Evolutionary conservation across 2,113 vertebrate genomes (phyloP).

Genomic region (Sciurus niger): DNA sequence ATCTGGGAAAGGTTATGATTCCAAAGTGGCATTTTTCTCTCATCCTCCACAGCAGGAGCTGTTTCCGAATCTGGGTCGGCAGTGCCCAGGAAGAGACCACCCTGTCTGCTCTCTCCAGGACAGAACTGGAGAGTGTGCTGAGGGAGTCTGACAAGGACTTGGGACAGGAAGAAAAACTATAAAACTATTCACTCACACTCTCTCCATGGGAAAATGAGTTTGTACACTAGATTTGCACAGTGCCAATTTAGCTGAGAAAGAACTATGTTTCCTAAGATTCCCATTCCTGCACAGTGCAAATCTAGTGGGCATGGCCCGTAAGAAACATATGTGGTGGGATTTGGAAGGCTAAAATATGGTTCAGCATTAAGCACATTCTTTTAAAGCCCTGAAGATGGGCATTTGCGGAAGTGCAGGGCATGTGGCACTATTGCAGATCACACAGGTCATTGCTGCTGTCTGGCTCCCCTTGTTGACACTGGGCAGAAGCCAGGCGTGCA

Average conservation of each 20-base stretch:
- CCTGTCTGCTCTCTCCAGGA: no score
- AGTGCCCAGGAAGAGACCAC: background rate
- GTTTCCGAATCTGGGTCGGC: background rate
- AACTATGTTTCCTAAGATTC: background rate
- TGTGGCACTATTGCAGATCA: no score
- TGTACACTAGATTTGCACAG: no score
- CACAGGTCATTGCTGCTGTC: background rate
- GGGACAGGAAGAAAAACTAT: background rate
- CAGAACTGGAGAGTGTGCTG: background rate
- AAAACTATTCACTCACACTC: background rate
- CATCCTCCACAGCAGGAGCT: background rate
- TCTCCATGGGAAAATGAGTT: background rate
- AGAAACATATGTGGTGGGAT: background rate
- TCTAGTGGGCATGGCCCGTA: background rate
- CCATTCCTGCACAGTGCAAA: no score
- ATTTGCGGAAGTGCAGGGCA: fast-evolving
- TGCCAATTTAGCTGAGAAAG: background rate
- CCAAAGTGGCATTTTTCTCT: constrained; percentile 61
- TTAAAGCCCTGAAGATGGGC: background rate
- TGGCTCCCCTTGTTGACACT: fast-evolving
- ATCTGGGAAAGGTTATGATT: constrained; percentile 67
- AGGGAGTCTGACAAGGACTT: background rate
- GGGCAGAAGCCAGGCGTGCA: background rate
- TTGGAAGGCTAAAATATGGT: background rate
- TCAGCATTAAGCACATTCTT: background rate